Base-by-base conservation (phyloP, 2,797 vertebrate species). In the Lutjanus argentimaculatus region DNA sequence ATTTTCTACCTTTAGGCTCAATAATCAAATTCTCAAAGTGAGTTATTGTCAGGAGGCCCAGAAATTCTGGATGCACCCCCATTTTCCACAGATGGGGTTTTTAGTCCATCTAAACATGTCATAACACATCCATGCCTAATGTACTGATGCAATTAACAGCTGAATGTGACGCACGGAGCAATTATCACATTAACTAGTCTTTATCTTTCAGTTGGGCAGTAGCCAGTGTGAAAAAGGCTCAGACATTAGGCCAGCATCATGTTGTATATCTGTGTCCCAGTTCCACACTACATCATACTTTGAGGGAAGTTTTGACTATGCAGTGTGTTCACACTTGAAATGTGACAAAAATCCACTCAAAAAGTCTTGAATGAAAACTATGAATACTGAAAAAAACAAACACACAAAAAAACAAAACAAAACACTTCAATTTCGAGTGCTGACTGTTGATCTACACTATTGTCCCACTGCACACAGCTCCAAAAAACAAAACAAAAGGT, bases 1-100 rank as follows among this genome's bases (percentile, higher is more conserved):
- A 40, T 40, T 57, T 72, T 63, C 43, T 70, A 77, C 65, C 51
- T 77, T 72, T 12, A 75, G 67, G 62, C 49, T 75, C n/a, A 42
- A 53, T 19, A 48, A 53, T 1, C 40, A 43, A 71, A 74, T 42
- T 62, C 15, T 40, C n/a, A 40, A 67, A 75, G 45, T 13, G 61
- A 71, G 42, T 58, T 51, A 17, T 67, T 64, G 57, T 77, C 65
- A 62, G 17, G 17, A 58, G 42, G 65, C 65, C 25, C 21, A 43
- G 15, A 45, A 63, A 52, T 61, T 63, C 48, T 68, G 30, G 30
- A 55, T 9, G 8, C 10, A 25, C 6, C 48, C 0, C n/a, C 7
- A 0, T 19, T 72, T 55, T 68, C 15, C 63, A 72, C 67, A 72
- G 51, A 72, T 55, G 56, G 51, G 36, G 19, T 7, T 61, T 65